Evolutionary conservation across 2,888 invertebrate species (phyloP).

Genomic region (Eurois occulta): DNA sequence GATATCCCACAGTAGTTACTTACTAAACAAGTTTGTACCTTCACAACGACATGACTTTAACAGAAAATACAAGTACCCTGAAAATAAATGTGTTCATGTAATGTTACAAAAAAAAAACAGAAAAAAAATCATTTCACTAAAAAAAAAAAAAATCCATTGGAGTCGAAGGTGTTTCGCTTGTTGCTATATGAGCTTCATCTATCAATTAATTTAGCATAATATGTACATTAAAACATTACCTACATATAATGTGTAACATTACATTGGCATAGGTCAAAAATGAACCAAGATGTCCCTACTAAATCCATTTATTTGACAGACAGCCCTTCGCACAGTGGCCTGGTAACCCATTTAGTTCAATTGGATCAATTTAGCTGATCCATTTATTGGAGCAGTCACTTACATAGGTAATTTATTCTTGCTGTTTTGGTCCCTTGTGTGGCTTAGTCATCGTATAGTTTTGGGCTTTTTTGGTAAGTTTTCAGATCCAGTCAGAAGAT

Average conservation of each 20-base stretch:
- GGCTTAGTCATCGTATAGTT: neutral
- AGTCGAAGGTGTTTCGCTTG: neutral
- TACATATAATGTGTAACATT: neutral
- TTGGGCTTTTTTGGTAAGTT: too few relatives aligned
- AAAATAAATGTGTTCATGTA: neutral
- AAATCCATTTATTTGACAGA: neutral
- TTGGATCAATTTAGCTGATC: conserved; percentile 61
- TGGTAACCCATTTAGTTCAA: conserved; percentile 61
- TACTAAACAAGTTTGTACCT: too few relatives aligned
- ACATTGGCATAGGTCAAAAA: conserved; percentile 13
- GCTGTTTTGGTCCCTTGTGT: neutral
- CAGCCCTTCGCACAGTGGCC: conserved; percentile 61
- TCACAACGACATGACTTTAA: too few relatives aligned
- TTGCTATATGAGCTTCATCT: neutral
- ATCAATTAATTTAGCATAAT: too few relatives aligned
- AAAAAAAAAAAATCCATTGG: neutral
- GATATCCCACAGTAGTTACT: neutral
- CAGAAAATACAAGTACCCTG: neutral
- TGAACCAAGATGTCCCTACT: neutral
- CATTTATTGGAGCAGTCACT: conserved; percentile 7
- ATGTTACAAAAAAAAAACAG: neutral
- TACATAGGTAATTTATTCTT: conserved; percentile 17
- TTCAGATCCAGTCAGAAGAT: neutral
- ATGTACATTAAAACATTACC: neutral
- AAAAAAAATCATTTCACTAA: neutral